Conservation (phyloP, 2,797 vertebrate genomes). For the Phoeniculus purpureus region DNA sequence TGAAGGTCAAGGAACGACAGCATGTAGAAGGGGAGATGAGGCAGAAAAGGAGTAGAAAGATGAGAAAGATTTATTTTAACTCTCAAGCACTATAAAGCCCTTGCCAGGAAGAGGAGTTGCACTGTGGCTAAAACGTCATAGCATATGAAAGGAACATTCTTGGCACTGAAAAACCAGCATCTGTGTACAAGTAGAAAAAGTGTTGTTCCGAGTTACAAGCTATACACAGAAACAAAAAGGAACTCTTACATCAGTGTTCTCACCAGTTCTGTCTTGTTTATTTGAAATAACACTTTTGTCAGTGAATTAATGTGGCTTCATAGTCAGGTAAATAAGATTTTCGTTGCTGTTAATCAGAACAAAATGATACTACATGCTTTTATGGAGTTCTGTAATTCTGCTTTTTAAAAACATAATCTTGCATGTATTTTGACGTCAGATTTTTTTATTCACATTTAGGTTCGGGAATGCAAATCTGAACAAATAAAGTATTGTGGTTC, state of each 20-base stretch:
- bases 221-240: neutral
- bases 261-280: neutral
- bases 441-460: neutral
- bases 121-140: slow-evolving; percentile 16
- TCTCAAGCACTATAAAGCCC: slow-evolving; percentile 5
- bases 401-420: neutral
- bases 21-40: neutral
- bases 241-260: neutral
- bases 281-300: slow-evolving; percentile 2
- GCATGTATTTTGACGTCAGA: neutral
- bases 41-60: slow-evolving; percentile 14
- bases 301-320: neutral
- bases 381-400: neutral
- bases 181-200: slow-evolving; percentile 8
- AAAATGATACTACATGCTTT: neutral
- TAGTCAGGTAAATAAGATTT: neutral
- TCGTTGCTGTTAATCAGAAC: neutral
- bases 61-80: slow-evolving; percentile 32
- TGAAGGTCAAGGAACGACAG: slow-evolving; percentile 52
- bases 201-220: slow-evolving; percentile 10
- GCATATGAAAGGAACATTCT: slow-evolving; percentile 19
- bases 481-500: neutral
- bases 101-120: neutral
- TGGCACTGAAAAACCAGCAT: slow-evolving; percentile 30
- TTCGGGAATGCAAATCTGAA: slow-evolving; percentile 49